Percentiles rank a stretch among this genome's conserved stretches.
phyloP scores from a whole-genome alignment of 1,140 invertebrate species.

The Druon quercuslanigerum region DNA sequence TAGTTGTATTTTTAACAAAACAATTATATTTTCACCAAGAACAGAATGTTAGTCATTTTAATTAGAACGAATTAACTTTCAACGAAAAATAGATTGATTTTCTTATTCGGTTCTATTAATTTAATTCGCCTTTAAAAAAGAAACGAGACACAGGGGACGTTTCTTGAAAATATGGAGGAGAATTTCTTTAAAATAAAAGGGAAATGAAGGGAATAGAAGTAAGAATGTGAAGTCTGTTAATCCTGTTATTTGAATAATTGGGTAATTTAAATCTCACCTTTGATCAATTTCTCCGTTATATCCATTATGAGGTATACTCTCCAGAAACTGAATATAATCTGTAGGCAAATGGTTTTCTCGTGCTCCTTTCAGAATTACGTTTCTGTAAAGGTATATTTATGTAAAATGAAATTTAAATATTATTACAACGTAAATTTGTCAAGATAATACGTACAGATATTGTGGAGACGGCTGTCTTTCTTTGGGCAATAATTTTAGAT shows the following conservation, averaged over 20 bases:
- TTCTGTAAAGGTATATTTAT: slow-evolving; percentile 49
- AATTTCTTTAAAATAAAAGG: no score
- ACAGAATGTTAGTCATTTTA: no score
- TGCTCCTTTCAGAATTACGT: slow-evolving; percentile 80
- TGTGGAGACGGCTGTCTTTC: slow-evolving; percentile 82
- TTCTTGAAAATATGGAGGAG: no score
- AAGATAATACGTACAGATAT: slow-evolving; percentile 76
- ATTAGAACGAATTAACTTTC: no score
- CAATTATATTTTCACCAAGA: no score
- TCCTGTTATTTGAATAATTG: slow-evolving; percentile 10
- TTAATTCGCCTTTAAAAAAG: no score
- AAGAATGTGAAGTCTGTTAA: no score
- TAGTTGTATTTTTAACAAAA: no score
- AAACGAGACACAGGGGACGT: no score
- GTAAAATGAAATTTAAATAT: slow-evolving; percentile 28
- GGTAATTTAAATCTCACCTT: slow-evolving; percentile 50
- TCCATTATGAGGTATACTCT: slow-evolving; percentile 81
- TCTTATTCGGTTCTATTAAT: no score
- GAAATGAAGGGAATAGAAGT: no score
- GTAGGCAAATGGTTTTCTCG: slow-evolving; percentile 81
- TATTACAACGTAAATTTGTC: neutral
- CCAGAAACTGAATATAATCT: slow-evolving; percentile 80
- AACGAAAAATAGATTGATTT: no score
- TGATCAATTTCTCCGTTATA: slow-evolving; percentile 74
- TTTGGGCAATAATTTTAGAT: slow-evolving; percentile 70